A percentile compares a stretch with the other conserved stretches of the same genome.
Conservation (phyloP, 1,140 invertebrate species). For the Drosophila sproati region DNA sequence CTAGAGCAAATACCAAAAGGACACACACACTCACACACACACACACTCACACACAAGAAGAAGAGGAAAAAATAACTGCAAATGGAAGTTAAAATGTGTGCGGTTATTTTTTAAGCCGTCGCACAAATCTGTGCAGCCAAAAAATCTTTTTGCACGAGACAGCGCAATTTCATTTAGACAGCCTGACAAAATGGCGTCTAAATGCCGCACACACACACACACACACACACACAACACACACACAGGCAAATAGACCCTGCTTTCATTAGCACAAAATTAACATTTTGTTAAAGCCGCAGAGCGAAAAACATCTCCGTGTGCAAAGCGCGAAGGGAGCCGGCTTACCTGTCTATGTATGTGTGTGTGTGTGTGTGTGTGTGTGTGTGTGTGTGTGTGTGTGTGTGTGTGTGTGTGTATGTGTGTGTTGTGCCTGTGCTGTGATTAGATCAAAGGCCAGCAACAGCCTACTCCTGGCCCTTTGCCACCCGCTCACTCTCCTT, state of each 20-base stretch:
- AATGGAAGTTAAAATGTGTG: not conserved
- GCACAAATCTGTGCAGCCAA: slow-evolving; percentile 24
- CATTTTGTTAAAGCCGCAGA: slow-evolving; percentile 58
- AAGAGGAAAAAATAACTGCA: not conserved
- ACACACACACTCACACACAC: slow-evolving; percentile 1
- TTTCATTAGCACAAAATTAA: slow-evolving; percentile 66
- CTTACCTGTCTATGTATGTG: not conserved
- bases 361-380: slow-evolving; percentile 3
- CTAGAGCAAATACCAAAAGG: not conserved
- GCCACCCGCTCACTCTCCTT: not conserved
- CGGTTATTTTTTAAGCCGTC: not conserved
- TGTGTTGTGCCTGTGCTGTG: slow-evolving; percentile 32
- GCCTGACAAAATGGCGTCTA: slow-evolving; percentile 52
- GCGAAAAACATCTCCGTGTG: slow-evolving; percentile 35
- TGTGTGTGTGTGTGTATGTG: slow-evolving; percentile 28
- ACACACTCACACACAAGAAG: not conserved
- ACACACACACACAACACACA: not conserved
- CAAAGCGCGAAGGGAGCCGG: not conserved
- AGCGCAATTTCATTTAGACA: slow-evolving; percentile 47
- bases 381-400: slow-evolving; percentile 23
- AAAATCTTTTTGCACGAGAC: slow-evolving; percentile 42
- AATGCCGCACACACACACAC: slow-evolving; percentile 25
- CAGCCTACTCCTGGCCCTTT: not conserved
- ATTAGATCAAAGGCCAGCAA: slow-evolving; percentile 58
- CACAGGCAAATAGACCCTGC: slow-evolving; percentile 28